Percentiles rank a stretch among this genome's conserved stretches.
These are phyloP conservation scores for Torymus aiolomorphi DNA, from an alignment of 2,888 invertebrate genomes.

Conservation along the genomic window DNA sequence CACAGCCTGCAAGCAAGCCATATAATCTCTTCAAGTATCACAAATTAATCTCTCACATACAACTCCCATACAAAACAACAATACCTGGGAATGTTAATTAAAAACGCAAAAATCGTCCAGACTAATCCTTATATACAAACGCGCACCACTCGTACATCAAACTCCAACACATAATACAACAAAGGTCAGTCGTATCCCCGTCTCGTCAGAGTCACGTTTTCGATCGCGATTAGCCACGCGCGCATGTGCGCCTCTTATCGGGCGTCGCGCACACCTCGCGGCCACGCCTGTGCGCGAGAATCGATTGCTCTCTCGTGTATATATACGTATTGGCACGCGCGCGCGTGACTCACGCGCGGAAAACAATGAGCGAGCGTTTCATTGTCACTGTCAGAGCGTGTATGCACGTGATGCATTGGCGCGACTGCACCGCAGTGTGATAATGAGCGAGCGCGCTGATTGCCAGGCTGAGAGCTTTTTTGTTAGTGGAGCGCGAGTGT, in stretches of 20 bases:
- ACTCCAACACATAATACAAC: too few species aligned
- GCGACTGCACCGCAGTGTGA: too few species aligned
- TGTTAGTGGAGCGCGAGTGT: too few species aligned
- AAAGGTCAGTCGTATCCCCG: too few species aligned
- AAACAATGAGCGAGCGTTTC: conserved; percentile 44
- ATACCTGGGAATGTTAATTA: conserved; percentile 59
- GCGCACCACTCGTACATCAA: too few species aligned
- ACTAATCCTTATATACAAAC: not conserved
- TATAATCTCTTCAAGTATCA: too few species aligned
- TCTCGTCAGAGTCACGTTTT: conserved; percentile 41
- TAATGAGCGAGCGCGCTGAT: too few species aligned
- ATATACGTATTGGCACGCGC: conserved; percentile 12
- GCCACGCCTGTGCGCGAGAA: conserved; percentile 39
- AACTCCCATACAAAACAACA: conserved; percentile 67
- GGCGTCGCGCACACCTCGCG: not conserved
- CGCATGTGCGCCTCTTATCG: conserved; percentile 22
- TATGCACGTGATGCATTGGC: too few species aligned
- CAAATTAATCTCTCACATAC: too few species aligned
- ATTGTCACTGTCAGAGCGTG: conserved; percentile 35
- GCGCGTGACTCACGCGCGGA: conserved; percentile 36
- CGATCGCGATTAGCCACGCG: conserved; percentile 44
- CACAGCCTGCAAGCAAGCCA: too few species aligned
- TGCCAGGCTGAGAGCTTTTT: too few species aligned
- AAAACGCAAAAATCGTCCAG: not conserved
- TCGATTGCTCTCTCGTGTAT: conserved; percentile 14